phyloP scores from a whole-genome alignment of 1,140 invertebrate species.

The Solenopsis fugax region DNA sequence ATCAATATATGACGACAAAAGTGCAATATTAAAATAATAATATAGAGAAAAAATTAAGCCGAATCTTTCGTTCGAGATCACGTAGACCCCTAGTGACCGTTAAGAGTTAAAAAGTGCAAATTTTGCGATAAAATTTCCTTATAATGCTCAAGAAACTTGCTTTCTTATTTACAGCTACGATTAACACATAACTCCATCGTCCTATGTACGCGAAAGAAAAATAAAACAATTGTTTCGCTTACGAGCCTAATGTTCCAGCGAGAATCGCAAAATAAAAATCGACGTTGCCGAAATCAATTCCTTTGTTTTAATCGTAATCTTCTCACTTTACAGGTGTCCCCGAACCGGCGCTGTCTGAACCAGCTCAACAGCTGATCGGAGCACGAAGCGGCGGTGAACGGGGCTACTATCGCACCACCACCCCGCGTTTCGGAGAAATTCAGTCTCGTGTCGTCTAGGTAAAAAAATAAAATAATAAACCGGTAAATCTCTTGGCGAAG shows the following conservation, averaged over 20 bases:
- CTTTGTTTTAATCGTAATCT: background rate
- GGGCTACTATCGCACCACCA: conserved; percentile 86
- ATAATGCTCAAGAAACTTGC: background rate
- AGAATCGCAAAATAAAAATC: conserved; percentile 39
- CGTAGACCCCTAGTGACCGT: too few relatives aligned
- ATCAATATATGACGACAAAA: too few relatives aligned
- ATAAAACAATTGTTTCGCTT: background rate
- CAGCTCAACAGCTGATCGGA: conserved; percentile 87
- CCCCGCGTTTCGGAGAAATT: conserved; percentile 81
- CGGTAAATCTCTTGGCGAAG: conserved; percentile 15
- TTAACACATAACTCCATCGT: background rate
- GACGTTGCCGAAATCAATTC: background rate
- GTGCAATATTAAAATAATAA: too few relatives aligned
- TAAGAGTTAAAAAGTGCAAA: too few relatives aligned
- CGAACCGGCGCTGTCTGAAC: conserved; percentile 86
- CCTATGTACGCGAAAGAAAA: background rate
- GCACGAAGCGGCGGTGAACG: conserved; percentile 86
- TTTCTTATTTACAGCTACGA: background rate
- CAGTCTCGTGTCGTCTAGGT: conserved; percentile 58
- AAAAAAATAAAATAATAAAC: conserved; percentile 42
- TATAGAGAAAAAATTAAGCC: too few relatives aligned
- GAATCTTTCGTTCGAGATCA: too few relatives aligned
- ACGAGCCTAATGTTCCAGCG: background rate
- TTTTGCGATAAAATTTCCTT: background rate
- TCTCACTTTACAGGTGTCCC: conserved; percentile 83